Conservation (phyloP, 2,888 invertebrate genomes). For the Hirtodrosophila confusa region DNA sequence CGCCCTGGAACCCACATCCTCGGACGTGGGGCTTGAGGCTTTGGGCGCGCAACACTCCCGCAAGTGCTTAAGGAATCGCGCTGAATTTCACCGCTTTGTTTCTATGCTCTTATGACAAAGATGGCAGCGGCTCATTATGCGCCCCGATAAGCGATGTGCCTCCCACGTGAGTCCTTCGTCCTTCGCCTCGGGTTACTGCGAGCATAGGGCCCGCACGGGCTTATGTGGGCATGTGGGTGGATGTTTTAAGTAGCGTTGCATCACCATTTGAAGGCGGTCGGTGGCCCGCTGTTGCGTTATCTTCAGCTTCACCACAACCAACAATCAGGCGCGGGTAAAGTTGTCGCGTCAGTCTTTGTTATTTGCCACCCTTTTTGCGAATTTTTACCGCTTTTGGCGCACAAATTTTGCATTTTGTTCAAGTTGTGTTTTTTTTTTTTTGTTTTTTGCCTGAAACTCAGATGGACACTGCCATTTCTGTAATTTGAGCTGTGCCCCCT, state of each 20-base stretch:
- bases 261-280: slow-evolving; percentile 39
- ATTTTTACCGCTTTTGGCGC: slow-evolving; percentile 44
- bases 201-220: slow-evolving; percentile 26
- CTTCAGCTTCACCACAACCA: slow-evolving; percentile 24
- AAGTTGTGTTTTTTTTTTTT: slow-evolving; percentile 6
- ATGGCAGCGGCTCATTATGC: slow-evolving; percentile 78
- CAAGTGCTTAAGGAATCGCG: slow-evolving; percentile 71
- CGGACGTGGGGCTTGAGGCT: neutral
- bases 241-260: slow-evolving; percentile 44
- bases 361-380: slow-evolving; percentile 61
- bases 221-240: slow-evolving; percentile 38
- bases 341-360: slow-evolving; percentile 46
- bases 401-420: slow-evolving; percentile 47
- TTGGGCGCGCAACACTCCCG: slow-evolving; percentile 35
- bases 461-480: slow-evolving; percentile 66
- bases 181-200: slow-evolving; percentile 70
- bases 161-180: slow-evolving; percentile 72
- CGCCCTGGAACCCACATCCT: slow-evolving; percentile 25
- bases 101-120: slow-evolving; percentile 68
- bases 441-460: slow-evolving; percentile 21
- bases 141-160: slow-evolving; percentile 75
- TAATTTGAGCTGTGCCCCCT: slow-evolving; percentile 77
- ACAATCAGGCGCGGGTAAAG: slow-evolving; percentile 20
- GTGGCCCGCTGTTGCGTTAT: slow-evolving; percentile 23
- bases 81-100: slow-evolving; percentile 79